Percentiles rank a stretch among this genome's conserved stretches.
phyloP scores from a whole-genome alignment of 2,113 vertebrate species.

The Rhinichthys klamathensis region DNA sequence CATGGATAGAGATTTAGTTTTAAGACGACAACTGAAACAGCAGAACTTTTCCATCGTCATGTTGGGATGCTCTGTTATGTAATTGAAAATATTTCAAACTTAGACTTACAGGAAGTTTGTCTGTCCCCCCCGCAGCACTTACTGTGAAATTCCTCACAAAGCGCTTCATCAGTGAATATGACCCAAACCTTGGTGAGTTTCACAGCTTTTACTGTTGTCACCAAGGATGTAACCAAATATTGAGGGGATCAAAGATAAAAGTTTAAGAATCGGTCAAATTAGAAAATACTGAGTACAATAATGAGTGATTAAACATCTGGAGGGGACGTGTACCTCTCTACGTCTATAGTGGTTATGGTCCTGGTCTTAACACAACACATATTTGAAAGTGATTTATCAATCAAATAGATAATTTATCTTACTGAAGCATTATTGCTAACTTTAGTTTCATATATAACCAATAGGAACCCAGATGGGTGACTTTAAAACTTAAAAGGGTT shows the following conservation, averaged over 20 bases:
- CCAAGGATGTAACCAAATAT: not conserved
- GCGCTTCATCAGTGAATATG: slow-evolving; percentile 93
- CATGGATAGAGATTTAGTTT: not conserved
- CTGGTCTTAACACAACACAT: not conserved
- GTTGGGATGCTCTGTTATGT: not conserved
- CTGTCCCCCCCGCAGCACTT: slow-evolving; percentile 77
- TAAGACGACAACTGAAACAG: not conserved
- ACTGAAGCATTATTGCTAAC: not conserved
- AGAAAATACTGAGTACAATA: not conserved
- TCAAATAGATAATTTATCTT: not conserved
- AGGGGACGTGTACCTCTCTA: not conserved
- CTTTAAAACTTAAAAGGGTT: slow-evolving; percentile 2
- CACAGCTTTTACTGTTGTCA: not conserved
- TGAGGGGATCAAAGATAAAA: not conserved
- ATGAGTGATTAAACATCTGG: not conserved
- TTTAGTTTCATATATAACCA: not conserved
- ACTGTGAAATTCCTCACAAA: slow-evolving; percentile 93
- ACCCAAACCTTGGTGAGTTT: slow-evolving; percentile 87
- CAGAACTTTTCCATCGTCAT: slow-evolving; percentile 37
- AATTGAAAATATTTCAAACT: slow-evolving; percentile 35
- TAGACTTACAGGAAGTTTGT: slow-evolving; percentile 57
- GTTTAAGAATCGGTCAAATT: not conserved
- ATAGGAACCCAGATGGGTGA: not conserved
- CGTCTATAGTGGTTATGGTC: not conserved
- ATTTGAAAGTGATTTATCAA: not conserved